phyloP scores from a whole-genome alignment of 2,888 invertebrate species.

The Melinaea marsaeus region DNA sequence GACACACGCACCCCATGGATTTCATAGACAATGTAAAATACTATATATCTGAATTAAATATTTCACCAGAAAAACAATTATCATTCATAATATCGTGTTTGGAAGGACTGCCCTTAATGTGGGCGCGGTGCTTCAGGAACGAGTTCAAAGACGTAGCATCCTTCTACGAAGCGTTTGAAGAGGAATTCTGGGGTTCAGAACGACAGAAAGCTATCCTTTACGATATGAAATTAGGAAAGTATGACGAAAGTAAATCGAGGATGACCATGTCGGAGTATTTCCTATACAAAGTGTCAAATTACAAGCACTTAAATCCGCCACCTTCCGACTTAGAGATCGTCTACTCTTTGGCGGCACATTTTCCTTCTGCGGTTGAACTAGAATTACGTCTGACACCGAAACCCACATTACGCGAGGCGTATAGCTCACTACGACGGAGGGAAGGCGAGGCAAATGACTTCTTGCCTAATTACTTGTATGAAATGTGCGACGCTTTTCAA shows the following conservation, averaged over 20 bases:
- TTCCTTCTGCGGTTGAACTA: slow-evolving; percentile 67
- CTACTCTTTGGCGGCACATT: slow-evolving; percentile 70
- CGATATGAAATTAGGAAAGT: slow-evolving; percentile 71
- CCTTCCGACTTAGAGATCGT: slow-evolving; percentile 72
- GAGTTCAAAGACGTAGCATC: slow-evolving; percentile 60
- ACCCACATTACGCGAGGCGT: slow-evolving; percentile 69
- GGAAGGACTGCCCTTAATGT: slow-evolving; percentile 68
- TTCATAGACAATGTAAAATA: slow-evolving; percentile 66
- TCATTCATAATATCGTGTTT: slow-evolving; percentile 68
- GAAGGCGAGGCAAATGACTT: slow-evolving; percentile 67
- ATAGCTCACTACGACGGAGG: slow-evolving; percentile 65
- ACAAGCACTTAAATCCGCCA: slow-evolving; percentile 65
- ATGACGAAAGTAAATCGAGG: slow-evolving; percentile 54
- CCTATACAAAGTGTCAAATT: slow-evolving; percentile 69
- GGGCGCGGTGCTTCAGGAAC: slow-evolving; percentile 67
- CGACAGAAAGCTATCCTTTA: slow-evolving; percentile 68
- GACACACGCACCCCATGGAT: slow-evolving; percentile 69
- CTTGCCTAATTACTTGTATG: slow-evolving; percentile 70
- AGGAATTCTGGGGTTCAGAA: slow-evolving; percentile 70
- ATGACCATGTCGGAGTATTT: slow-evolving; percentile 73
- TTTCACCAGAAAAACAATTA: slow-evolving; percentile 61
- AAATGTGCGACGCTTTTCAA: slow-evolving; percentile 73
- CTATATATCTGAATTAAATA: slow-evolving; percentile 64
- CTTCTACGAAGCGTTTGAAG: slow-evolving; percentile 65
- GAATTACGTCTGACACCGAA: slow-evolving; percentile 69